phyloP scores from a whole-genome alignment of 1,140 invertebrate species.

The Eciton burchellii region DNA sequence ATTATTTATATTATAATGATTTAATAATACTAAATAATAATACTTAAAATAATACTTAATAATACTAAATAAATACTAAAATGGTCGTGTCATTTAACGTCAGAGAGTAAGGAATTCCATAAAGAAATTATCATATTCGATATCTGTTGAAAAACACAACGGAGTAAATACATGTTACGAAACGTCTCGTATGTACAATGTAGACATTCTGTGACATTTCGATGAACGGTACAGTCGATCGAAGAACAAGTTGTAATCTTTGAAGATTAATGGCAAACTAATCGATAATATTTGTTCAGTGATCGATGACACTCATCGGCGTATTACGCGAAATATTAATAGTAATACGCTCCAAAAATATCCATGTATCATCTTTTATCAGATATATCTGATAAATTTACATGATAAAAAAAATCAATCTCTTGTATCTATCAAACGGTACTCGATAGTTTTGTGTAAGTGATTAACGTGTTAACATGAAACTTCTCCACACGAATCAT shows the following conservation, averaged over 20 bases:
- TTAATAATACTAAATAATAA: neutral
- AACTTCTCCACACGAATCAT: conserved; percentile 33
- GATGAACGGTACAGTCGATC: neutral
- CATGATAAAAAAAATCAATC: neutral
- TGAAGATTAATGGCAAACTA: conserved; percentile 19
- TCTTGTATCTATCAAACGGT: neutral
- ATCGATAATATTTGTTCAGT: conserved; percentile 7
- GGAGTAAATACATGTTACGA: neutral
- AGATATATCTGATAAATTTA: neutral
- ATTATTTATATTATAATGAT: neutral
- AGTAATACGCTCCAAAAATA: neutral
- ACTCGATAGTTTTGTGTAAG: conserved; percentile 22
- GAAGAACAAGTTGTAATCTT: conserved; percentile 1
- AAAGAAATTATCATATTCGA: neutral
- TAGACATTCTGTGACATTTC: too few species aligned
- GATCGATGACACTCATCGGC: neutral
- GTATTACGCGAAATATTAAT: neutral
- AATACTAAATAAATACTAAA: too few species aligned
- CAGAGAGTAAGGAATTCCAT: neutral
- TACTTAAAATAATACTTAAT: neutral
- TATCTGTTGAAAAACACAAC: neutral
- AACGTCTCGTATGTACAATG: neutral
- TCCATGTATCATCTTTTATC: neutral
- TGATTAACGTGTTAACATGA: conserved; percentile 16
- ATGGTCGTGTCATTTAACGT: neutral